A percentile compares a stretch with the other conserved stretches of the same genome.
phyloP scores from a whole-genome alignment of 2,888 invertebrate genomes.

The Charanyca ferruginea region DNA sequence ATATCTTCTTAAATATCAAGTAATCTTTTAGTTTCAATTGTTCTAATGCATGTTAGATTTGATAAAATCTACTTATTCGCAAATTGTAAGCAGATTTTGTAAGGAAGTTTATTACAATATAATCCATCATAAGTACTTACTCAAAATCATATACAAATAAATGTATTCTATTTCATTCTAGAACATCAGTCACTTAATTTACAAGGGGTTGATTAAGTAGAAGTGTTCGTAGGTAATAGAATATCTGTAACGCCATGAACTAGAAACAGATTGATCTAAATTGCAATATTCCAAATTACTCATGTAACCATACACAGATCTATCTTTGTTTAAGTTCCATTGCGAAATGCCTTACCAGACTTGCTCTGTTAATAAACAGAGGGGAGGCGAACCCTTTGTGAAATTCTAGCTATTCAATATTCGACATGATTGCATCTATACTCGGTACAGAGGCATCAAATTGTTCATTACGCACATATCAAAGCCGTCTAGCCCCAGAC shows the following conservation, averaged over 20 bases:
- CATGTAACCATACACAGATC: slow-evolving; percentile 3
- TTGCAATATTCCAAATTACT: slow-evolving; percentile 27
- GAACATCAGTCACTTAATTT: background rate
- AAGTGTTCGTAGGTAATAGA: background rate
- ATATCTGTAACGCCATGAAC: background rate
- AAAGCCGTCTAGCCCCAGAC: slow-evolving; percentile 54
- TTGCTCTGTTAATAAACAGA: slow-evolving; percentile 58
- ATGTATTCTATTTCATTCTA: no score
- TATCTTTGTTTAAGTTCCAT: slow-evolving; percentile 35
- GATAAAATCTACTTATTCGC: no score
- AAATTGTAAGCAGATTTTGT: no score
- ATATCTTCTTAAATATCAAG: no score
- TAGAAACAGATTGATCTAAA: slow-evolving; percentile 1
- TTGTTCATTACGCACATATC: slow-evolving; percentile 58
- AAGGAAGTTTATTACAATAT: no score
- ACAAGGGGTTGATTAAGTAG: background rate
- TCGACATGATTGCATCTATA: slow-evolving; percentile 51
- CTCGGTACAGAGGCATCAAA: slow-evolving; percentile 36
- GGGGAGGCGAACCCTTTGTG: slow-evolving; percentile 52
- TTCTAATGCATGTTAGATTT: no score
- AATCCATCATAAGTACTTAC: no score
- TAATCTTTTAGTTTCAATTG: no score
- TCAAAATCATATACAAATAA: no score
- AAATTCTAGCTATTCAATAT: slow-evolving; percentile 56
- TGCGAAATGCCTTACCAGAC: slow-evolving; percentile 37